phyloP scores from a whole-genome alignment of 35 echinoderm and acorn worm species.

The Acanthaster planci region DNA sequence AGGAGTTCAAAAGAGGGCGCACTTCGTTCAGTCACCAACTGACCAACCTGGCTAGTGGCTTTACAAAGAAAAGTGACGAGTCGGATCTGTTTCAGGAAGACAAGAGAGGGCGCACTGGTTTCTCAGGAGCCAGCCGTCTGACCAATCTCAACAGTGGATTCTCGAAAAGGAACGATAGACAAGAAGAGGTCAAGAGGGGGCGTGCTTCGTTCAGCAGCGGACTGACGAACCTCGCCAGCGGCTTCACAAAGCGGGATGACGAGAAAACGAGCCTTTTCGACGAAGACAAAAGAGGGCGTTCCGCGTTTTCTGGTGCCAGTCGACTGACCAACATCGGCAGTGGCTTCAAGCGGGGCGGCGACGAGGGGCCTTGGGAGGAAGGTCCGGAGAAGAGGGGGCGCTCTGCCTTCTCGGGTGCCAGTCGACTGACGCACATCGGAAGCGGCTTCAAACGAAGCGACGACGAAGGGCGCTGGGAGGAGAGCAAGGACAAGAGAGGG shows the following conservation, averaged over 20 bases:
- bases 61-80: too few species aligned
- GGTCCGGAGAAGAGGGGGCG: background rate
- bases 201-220: background rate
- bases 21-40: too few species aligned
- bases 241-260: background rate
- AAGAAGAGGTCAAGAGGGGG: background rate
- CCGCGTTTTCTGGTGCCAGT: background rate
- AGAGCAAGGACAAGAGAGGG: background rate
- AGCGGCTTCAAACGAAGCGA: background rate
- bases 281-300: background rate
- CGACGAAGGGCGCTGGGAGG: background rate
- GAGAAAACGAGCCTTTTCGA: background rate
- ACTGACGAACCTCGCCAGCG: background rate
- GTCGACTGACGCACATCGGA: background rate
- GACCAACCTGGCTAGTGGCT: too few species aligned
- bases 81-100: too few species aligned
- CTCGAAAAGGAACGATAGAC: too few species aligned
- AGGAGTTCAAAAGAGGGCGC: too few species aligned
- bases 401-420: constrained; percentile 1
- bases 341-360: background rate
- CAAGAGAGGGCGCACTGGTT: too few species aligned
- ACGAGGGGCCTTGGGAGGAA: background rate
- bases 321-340: background rate
- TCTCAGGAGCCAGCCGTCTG: too few species aligned
- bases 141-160: too few species aligned